Evolutionary conservation across 2,797 vertebrate genomes (phyloP).

Genomic region (Florisuga fusca): DNA sequence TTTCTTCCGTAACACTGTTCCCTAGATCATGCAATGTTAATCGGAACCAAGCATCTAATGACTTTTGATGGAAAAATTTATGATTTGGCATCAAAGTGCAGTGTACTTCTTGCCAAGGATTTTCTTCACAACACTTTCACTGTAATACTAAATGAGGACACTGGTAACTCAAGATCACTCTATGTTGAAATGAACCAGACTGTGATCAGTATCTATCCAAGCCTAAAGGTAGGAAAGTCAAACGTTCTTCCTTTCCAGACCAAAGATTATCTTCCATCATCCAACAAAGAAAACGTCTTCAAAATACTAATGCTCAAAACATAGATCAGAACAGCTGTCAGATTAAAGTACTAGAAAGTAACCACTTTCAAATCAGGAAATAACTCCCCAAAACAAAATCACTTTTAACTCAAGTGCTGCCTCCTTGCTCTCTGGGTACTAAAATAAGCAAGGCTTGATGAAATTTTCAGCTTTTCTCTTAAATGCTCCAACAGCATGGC

Average conservation of each 20-base stretch:
- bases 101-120: conserved; percentile 84
- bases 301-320: neutral
- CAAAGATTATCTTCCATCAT: neutral
- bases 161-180: conserved; percentile 60
- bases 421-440: neutral
- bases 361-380: neutral
- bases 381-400: neutral
- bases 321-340: neutral
- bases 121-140: conserved; percentile 75
- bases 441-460: neutral
- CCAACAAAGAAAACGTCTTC: neutral
- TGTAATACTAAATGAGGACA: conserved; percentile 70
- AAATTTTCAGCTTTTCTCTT: neutral
- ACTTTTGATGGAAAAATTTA: conserved; percentile 86
- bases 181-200: conserved; percentile 79
- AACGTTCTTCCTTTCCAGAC: neutral
- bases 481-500: neutral
- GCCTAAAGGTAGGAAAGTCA: conserved; percentile 78
- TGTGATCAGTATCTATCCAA: conserved; percentile 72
- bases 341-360: neutral
- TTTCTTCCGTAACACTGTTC: neutral
- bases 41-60: conserved; percentile 82
- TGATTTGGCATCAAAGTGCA: conserved; percentile 79
- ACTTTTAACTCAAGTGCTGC: neutral
- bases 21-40: conserved; percentile 86